Evolutionary conservation across 2,888 invertebrate genomes (phyloP), one percentile per base, ranked within the genome.

Genomic region (Oxyteleia sp.): DNA sequence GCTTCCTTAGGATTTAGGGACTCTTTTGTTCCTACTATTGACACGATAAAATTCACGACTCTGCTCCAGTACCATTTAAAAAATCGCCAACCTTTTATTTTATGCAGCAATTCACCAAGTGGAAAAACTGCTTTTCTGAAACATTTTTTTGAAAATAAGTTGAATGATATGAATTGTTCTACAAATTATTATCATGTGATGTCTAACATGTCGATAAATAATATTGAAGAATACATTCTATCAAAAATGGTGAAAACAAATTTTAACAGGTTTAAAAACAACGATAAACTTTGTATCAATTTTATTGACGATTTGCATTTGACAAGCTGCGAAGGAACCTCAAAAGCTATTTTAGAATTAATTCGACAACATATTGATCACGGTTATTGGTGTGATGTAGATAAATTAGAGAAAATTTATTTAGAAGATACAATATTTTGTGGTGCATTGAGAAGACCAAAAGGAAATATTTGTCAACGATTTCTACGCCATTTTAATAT

Each of bases 271-370:
- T 96, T 94, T 88, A 95, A 95, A 0, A 95, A 95, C 0, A 94
- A 94, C 4, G 91, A 93, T 81, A 94, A 95, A 88, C 93, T 94
- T 59, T 95, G 95, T 64, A 91, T 96, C 7, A 94, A 96, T 78
- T 96, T 96, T 88, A 94, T 96, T 18, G 96, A 96, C 88, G 96
- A 96, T 89, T 90, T 96, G 85, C 95, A 95, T 90, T 93, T 94
- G 93, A n/a, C 91, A 90, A 38, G 93, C 92, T 82, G 95, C 94
- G 86, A 90, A 91, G 87, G 94, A 94, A 8, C 94, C 94, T 84
- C 47, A 16, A 26, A 57, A 2, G 69, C 94, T 3, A 94, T 95
- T 5, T 93, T 95, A 18, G 96, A 96, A 89, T 92, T 96, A 18
- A 92, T 96, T 5, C 92, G 96, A 13, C 96, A 96, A 88, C 95